Evolutionary conservation across 2,888 invertebrate genomes (phyloP), one percentile per base, ranked within the genome.

Genomic region (Boloria euphrosyne): DNA sequence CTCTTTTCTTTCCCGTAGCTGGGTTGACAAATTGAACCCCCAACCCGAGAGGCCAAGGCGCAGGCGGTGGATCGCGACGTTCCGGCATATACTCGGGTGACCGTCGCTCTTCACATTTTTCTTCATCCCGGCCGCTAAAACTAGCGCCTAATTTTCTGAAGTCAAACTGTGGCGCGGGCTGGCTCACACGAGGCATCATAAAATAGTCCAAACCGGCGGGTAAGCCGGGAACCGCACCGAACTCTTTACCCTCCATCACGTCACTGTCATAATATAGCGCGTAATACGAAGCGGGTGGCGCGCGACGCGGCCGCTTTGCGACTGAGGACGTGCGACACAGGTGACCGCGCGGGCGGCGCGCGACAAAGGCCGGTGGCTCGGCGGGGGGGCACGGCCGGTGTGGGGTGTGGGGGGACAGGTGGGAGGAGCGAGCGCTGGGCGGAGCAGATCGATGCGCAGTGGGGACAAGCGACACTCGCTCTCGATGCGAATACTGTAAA

Each of bases 1-100:
- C 98, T 77, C 99, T 94, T 83, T 98, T 98, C 93, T 99, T 99
- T 52, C 97, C 97, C 46, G 97, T 97, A 13, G 96, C 95, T 31
- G 97, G 97, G 87, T 97, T 97, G 78, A 97, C 96, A 82, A 97
- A 96, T 81, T 97, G 96, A 46, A 96, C 96, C 18, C 97, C 97
- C 75, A 97, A 93, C 74, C 96, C 96, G 68, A 96, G 93, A 38
- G 96, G 96, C 95, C 95, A 94, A 77, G 96, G 96, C 70, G 95
- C 93, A 75, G 86, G 88, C 75, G 87, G 87, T 68, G 84, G 85
- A 55, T 89, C 87, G 73, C 91, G 89, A 71, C 89, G 82, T 74
- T 87, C 87, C 77, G 80, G 75, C 74, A 77, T 79, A 77, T 86
- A 90, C 69, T 90, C 89, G 55, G 92, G 90, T 55, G 91, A 85